phyloP scores from a whole-genome alignment of 2,888 invertebrate species.

The Catocala fraxini region DNA sequence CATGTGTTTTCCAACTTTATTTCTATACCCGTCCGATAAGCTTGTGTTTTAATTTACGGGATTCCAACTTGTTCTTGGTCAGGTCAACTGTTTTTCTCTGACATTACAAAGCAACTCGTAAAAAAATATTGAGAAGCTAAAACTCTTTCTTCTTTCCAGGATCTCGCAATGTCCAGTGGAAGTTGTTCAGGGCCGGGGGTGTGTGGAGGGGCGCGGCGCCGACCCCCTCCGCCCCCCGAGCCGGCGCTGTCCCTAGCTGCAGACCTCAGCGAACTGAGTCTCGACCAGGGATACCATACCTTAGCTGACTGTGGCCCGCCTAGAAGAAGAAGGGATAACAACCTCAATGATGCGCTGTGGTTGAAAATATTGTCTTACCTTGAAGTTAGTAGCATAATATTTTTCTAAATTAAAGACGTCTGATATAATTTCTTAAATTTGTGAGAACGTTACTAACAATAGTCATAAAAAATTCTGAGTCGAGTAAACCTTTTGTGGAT shows the following conservation, averaged over 20 bases:
- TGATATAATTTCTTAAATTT: too few species aligned
- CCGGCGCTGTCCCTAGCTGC: constrained; percentile 79
- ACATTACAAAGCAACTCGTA: too few species aligned
- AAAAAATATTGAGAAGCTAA: too few species aligned
- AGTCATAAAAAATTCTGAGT: too few species aligned
- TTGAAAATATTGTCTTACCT: constrained; percentile 77
- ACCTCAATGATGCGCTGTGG: constrained; percentile 79
- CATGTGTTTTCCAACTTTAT: too few species aligned
- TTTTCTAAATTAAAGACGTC: too few species aligned
- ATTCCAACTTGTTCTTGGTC: too few species aligned
- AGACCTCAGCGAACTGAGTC: constrained; percentile 87
- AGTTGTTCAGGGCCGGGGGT: constrained; percentile 79
- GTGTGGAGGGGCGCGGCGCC: constrained; percentile 77
- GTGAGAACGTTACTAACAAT: too few species aligned
- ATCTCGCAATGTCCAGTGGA: constrained; percentile 76
- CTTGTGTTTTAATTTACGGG: too few species aligned
- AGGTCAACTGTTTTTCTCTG: too few species aligned
- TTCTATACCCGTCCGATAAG: too few species aligned
- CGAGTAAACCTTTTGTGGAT: too few species aligned
- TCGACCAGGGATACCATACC: constrained; percentile 95
- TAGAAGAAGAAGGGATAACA: constrained; percentile 73
- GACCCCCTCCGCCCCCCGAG: constrained; percentile 82
- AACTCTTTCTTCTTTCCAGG: constrained; percentile 54
- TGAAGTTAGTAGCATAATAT: constrained; percentile 61
- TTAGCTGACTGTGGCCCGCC: constrained; percentile 90